A percentile compares a stretch with the other conserved stretches of the same genome.
These are phyloP conservation scores for Brachypterus glaber DNA, from an alignment of 2,888 invertebrate species.

Conservation along the genomic window DNA sequence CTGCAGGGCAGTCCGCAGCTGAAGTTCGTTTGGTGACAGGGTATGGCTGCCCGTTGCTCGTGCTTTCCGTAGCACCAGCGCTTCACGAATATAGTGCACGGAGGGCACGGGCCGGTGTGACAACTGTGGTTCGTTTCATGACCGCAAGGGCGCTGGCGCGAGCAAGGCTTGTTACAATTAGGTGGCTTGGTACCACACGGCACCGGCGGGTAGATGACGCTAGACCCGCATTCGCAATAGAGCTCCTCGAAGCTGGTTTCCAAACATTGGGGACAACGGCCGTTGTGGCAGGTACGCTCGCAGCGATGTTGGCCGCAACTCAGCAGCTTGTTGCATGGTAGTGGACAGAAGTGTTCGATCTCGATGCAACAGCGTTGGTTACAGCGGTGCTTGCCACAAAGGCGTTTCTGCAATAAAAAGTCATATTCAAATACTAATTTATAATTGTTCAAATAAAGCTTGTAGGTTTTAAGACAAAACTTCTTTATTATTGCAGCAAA, in stretches of 20 bases:
- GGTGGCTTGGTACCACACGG: conserved; percentile 87
- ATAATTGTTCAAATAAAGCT: no score
- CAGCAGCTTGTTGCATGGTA: conserved; percentile 71
- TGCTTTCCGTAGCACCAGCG: conserved; percentile 60
- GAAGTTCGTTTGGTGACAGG: conserved; percentile 76
- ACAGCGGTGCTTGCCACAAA: conserved; percentile 85
- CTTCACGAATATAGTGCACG: conserved; percentile 78
- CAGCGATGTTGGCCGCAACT: conserved; percentile 86
- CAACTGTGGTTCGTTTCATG: conserved; percentile 81
- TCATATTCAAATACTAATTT: no score
- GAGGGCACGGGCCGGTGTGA: conserved; percentile 69
- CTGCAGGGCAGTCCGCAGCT: conserved; percentile 87
- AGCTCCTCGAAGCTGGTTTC: conserved; percentile 80
- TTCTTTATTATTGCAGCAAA: no score
- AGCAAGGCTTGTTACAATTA: conserved; percentile 67
- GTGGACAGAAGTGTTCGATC: conserved; percentile 74
- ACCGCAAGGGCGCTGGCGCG: conserved; percentile 63
- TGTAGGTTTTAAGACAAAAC: no score
- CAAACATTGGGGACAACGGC: conserved; percentile 70
- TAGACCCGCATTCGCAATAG: conserved; percentile 80
- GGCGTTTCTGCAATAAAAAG: conserved; percentile 67
- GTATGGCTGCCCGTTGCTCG: conserved; percentile 65
- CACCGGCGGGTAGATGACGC: conserved; percentile 82
- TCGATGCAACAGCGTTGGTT: conserved; percentile 82
- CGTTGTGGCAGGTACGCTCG: conserved; percentile 80